Evolutionary conservation across 2,797 vertebrate species (phyloP).

Genomic region (Echiichthys vipera): DNA sequence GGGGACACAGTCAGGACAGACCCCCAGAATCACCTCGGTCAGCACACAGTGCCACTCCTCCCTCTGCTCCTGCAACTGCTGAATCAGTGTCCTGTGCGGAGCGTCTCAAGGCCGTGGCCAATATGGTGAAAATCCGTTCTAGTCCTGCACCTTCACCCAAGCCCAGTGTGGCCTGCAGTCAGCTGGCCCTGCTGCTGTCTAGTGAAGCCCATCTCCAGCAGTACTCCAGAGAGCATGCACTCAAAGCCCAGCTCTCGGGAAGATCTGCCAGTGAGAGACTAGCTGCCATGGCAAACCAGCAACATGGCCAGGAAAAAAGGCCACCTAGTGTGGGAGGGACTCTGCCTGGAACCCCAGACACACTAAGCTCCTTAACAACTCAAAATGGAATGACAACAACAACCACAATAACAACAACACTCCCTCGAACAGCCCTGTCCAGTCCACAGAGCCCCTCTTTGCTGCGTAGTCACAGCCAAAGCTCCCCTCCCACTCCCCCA

Average conservation of each 20-base stretch:
- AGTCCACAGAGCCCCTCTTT: constrained; percentile 85
- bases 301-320: constrained; percentile 86
- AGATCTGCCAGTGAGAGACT: constrained; percentile 95
- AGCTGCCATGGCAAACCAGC: constrained; percentile 94
- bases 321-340: constrained; percentile 87
- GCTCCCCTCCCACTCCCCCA: constrained; percentile 75
- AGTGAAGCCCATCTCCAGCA: constrained; percentile 98
- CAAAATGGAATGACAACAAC: constrained; percentile 83
- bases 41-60: constrained; percentile 83
- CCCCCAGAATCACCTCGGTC: constrained; percentile 90
- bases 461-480: constrained; percentile 82
- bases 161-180: constrained; percentile 97
- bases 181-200: constrained; percentile 95
- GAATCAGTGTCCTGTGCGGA: constrained; percentile 95
- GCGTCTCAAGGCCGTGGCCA: constrained; percentile 95
- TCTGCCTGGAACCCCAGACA: constrained; percentile 83
- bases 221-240: constrained; percentile 96
- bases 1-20: constrained; percentile 85
- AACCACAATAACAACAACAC: constrained; percentile 70
- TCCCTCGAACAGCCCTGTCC: constrained; percentile 80
- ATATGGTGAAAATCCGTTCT: constrained; percentile 95
- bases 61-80: constrained; percentile 79
- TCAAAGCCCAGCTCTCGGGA: constrained; percentile 96
- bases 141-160: constrained; percentile 96
- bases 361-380: constrained; percentile 87